A percentile compares a stretch with the other conserved stretches of the same genome.
Conservation (phyloP, 2,888 invertebrate species). For the Xanthorhoe spadicearia region DNA sequence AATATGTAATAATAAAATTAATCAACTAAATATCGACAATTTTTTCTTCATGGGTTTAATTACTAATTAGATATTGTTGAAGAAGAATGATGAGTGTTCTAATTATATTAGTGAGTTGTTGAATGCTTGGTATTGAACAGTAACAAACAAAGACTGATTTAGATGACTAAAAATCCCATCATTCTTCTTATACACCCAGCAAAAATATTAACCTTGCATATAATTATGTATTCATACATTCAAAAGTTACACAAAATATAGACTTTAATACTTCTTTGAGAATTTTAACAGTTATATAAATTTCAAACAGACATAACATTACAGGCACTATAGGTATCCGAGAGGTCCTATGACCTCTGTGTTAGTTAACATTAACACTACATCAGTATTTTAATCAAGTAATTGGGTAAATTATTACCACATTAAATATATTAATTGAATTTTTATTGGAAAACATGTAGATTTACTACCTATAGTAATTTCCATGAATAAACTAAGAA, state of each 20-base stretch:
- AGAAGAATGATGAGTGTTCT: conserved; percentile 20
- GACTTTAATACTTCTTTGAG: conserved; percentile 32
- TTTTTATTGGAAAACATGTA: conserved; percentile 1
- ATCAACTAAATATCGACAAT: conserved; percentile 17
- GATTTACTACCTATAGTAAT: background rate
- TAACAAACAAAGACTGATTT: background rate
- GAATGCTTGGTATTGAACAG: background rate
- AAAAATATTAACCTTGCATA: background rate
- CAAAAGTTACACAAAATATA: conserved; percentile 24
- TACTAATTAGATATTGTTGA: conserved; percentile 2
- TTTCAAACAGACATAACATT: conserved; percentile 30
- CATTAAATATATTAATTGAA: conserved; percentile 38
- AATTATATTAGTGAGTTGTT: background rate
- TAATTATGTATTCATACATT: conserved; percentile 9
- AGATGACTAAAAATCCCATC: conserved; percentile 5
- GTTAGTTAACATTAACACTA: conserved; percentile 33
- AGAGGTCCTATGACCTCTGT: conserved; percentile 22
- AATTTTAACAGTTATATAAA: conserved; percentile 32
- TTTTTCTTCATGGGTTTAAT: background rate
- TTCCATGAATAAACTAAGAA: conserved; percentile 9
- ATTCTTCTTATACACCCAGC: conserved; percentile 5
- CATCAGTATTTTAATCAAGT: conserved; percentile 25
- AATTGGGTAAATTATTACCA: conserved; percentile 32
- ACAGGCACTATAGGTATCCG: conserved; percentile 32
- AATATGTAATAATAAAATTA: conserved; percentile 9